Evolutionary conservation across 1,140 invertebrate genomes (phyloP).

Genomic region (Apis laboriosa): DNA sequence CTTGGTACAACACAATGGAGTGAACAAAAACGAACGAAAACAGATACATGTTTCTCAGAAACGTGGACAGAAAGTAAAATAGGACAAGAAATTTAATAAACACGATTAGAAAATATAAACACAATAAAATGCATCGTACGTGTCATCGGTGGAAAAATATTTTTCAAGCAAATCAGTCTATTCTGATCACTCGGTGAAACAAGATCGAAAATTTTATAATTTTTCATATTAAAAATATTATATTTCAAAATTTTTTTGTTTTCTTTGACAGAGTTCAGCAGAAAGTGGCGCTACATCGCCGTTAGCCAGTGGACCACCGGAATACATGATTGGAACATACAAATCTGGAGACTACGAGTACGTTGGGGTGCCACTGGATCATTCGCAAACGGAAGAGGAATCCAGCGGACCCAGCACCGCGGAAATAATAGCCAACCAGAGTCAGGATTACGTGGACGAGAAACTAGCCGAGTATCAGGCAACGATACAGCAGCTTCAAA

Average conservation of each 20-base stretch:
- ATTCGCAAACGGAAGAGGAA: slow-evolving; percentile 86
- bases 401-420: slow-evolving; percentile 90
- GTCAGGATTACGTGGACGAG: slow-evolving; percentile 96
- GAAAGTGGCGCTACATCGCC: slow-evolving; percentile 79
- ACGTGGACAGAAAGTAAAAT: no score
- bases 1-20: no score
- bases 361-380: slow-evolving; percentile 86
- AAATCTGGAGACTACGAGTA: slow-evolving; percentile 83
- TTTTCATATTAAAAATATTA: slow-evolving; percentile 31
- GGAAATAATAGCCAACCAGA: slow-evolving; percentile 95
- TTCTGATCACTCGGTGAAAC: no score
- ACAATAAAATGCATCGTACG: no score
- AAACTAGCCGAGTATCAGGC: slow-evolving; percentile 95
- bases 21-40: no score
- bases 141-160: no score
- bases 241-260: neutral
- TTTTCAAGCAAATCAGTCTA: no score
- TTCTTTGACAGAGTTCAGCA: slow-evolving; percentile 66
- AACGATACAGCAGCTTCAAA: slow-evolving; percentile 94
- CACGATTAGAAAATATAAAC: no score
- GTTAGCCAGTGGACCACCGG: slow-evolving; percentile 82
- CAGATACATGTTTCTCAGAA: no score
- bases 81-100: no score
- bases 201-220: neutral
- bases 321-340: slow-evolving; percentile 85